A percentile compares a stretch with the other conserved stretches of the same genome.
These are phyloP conservation scores for Pipistrellus pygmaeus DNA, from an alignment of 2,797 vertebrate species.

Conservation along the genomic window DNA sequence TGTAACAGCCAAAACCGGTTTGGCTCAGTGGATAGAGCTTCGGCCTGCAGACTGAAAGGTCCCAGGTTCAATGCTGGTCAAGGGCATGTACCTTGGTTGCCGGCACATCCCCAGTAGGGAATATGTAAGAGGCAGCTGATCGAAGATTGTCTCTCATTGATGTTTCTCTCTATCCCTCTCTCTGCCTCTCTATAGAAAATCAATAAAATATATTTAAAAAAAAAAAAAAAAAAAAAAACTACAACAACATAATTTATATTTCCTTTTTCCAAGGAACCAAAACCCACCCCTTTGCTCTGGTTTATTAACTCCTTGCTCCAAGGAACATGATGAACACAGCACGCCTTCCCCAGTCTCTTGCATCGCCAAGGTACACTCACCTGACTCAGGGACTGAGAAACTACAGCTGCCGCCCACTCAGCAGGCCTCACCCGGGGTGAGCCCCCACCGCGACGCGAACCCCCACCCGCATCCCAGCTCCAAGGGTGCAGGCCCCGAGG, in stretches of 20 bases:
- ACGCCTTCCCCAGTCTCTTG: rapidly evolving
- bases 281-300: background rate
- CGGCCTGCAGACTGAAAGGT: too few relatives aligned
- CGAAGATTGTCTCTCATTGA: too few relatives aligned
- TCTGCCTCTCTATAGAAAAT: too few relatives aligned
- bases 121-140: too few relatives aligned
- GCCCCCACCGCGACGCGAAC: background rate
- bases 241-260: background rate
- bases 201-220: too few relatives aligned
- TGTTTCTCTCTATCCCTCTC: too few relatives aligned
- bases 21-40: too few relatives aligned
- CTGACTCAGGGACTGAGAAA: background rate
- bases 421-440: background rate
- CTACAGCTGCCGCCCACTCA: background rate
- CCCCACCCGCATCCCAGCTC: background rate
- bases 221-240: background rate
- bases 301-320: background rate
- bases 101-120: too few relatives aligned
- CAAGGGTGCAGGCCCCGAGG: too few relatives aligned
- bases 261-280: background rate
- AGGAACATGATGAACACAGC: background rate
- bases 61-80: too few relatives aligned
- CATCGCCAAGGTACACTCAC: background rate
- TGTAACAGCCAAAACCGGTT: too few relatives aligned
- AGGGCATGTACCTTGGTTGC: too few relatives aligned